Evolutionary conservation across 2,888 invertebrate species (phyloP).

Genomic region (Drosophila prostipennis): DNA sequence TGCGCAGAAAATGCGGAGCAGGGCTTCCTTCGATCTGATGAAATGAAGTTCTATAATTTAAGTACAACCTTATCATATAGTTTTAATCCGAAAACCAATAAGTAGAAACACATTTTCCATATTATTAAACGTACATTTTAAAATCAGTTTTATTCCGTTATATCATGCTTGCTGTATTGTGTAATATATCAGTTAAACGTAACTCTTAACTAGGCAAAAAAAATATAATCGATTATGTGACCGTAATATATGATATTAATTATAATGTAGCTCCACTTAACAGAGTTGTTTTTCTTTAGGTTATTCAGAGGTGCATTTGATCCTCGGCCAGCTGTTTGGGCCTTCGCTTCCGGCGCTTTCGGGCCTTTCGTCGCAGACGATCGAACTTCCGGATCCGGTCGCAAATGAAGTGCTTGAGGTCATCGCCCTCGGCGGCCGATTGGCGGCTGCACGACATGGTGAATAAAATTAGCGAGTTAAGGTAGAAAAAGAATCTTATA

Average conservation of each 20-base stretch:
- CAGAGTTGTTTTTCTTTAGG: too few relatives aligned
- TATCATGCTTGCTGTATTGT: constrained; percentile 38
- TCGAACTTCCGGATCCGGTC: constrained; percentile 72
- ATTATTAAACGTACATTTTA: constrained; percentile 7
- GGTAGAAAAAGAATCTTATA: constrained; percentile 81
- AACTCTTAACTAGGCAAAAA: constrained; percentile 42
- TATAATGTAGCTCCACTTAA: constrained; percentile 6
- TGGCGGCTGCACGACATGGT: constrained; percentile 70
- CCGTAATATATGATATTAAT: not conserved
- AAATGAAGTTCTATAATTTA: too few relatives aligned
- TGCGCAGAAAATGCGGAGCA: constrained; percentile 19
- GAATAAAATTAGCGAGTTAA: constrained; percentile 80
- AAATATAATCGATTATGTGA: constrained; percentile 3
- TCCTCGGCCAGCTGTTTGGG: constrained; percentile 14
- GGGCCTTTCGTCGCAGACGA: constrained; percentile 75
- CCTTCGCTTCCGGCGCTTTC: constrained; percentile 64
- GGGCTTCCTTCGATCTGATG: not conserved
- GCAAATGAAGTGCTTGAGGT: constrained; percentile 77
- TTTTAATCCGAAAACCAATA: too few relatives aligned
- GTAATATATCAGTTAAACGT: constrained; percentile 35
- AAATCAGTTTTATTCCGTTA: constrained; percentile 29
- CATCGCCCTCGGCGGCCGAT: constrained; percentile 61
- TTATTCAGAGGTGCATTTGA: not conserved
- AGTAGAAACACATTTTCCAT: not conserved
- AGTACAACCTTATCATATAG: too few relatives aligned